phyloP scores from a whole-genome alignment of 2,888 invertebrate genomes.

The Apamea epomidion region DNA sequence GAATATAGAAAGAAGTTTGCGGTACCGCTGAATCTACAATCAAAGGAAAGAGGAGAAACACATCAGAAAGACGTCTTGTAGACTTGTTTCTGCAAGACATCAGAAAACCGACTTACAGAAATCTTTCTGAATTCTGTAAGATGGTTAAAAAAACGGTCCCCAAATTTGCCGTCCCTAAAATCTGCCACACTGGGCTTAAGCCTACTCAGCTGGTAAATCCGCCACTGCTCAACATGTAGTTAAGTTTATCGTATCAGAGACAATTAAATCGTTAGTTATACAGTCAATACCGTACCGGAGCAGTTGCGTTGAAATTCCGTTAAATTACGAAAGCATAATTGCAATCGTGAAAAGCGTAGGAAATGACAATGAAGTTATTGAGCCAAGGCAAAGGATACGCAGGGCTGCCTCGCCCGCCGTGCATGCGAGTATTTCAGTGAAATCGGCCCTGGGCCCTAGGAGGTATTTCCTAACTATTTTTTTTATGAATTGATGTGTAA shows the following conservation, averaged over 20 bases:
- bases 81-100: neutral
- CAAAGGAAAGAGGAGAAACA: neutral
- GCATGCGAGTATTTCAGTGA: constrained; percentile 20
- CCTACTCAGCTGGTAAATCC: neutral
- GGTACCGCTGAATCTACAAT: too few species aligned
- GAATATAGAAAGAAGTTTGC: neutral
- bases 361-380: constrained; percentile 65
- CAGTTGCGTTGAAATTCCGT: constrained; percentile 49
- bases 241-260: neutral
- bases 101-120: neutral
- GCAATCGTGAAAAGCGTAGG: constrained; percentile 67
- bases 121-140: neutral
- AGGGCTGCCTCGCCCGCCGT: constrained; percentile 44
- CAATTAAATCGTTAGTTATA: constrained; percentile 17
- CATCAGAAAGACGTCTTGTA: neutral
- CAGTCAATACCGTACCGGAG: constrained; percentile 29
- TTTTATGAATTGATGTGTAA: constrained; percentile 2
- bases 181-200: neutral
- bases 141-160: neutral
- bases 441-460: constrained; percentile 35
- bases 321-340: constrained; percentile 65
- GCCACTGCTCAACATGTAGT: neutral
- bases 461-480: constrained; percentile 5
- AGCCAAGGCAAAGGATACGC: constrained; percentile 70
- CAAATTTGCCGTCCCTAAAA: neutral